These are phyloP conservation scores for Oxyruncus cristatus DNA, from an alignment of 2,113 vertebrate species.

Conservation along the genomic window DNA sequence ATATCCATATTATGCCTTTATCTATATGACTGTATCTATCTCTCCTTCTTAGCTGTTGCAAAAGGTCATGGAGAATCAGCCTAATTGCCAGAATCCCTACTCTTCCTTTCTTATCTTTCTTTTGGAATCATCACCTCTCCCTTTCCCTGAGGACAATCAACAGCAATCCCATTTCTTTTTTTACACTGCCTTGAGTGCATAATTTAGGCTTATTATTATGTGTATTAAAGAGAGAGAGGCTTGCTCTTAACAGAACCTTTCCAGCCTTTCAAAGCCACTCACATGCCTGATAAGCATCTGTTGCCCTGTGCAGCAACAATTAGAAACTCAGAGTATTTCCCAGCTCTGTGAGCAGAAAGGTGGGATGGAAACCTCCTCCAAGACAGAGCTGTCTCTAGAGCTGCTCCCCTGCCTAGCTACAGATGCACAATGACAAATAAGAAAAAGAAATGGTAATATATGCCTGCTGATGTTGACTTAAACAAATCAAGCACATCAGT, in stretches of 20 bases:
- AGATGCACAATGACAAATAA: slow-evolving; percentile 50
- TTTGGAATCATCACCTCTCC: not conserved
- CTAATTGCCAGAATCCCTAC: not conserved
- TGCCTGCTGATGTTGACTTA: not conserved
- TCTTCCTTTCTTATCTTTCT: not conserved
- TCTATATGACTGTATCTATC: not conserved
- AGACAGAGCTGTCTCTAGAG: not conserved
- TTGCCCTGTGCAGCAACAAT: not conserved
- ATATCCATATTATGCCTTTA: not conserved
- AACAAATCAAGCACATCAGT: slow-evolving; percentile 34
- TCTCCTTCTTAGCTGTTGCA: not conserved
- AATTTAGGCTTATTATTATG: slow-evolving; percentile 10
- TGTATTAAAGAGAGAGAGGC: not conserved
- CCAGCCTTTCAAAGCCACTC: slow-evolving; percentile 31
- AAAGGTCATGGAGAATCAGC: not conserved
- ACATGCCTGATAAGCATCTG: not conserved
- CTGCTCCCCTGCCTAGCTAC: slow-evolving; percentile 16
- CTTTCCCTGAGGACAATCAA: not conserved
- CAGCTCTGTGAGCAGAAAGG: not conserved
- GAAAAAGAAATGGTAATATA: slow-evolving; percentile 19
- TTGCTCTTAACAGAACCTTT: slow-evolving; percentile 23
- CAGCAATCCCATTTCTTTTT: not conserved
- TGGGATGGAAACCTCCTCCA: not conserved
- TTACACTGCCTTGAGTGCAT: slow-evolving; percentile 7
- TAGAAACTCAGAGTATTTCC: slow-evolving; percentile 40